Conservation (phyloP, 2,113 vertebrate genomes). For the Holacanthus passer region DNA sequence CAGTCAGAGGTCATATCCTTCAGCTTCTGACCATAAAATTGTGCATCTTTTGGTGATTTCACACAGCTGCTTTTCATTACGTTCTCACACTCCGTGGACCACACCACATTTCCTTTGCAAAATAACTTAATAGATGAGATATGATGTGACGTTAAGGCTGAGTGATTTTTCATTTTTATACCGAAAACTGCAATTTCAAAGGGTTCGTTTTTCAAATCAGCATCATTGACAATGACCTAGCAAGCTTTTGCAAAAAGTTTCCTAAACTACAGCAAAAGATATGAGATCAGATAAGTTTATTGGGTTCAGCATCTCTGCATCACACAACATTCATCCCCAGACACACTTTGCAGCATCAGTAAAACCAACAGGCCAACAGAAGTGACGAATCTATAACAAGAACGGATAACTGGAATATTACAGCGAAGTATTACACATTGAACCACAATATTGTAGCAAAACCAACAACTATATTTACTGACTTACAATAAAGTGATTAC, state of each 20-base stretch:
- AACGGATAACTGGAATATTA: not conserved
- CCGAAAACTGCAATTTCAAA: not conserved
- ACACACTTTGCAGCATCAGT: not conserved
- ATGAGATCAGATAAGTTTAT: not conserved
- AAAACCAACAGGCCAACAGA: too few species aligned
- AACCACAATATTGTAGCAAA: not conserved
- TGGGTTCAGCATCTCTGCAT: not conserved
- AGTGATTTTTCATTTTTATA: not conserved
- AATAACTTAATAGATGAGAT: not conserved
- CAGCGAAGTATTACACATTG: too few species aligned
- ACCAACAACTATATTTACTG: not conserved
- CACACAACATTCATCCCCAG: too few species aligned
- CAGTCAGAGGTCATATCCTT: conserved; percentile 18
- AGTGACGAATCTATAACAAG: too few species aligned
- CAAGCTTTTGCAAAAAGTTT: conserved; percentile 1
- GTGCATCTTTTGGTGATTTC: conserved; percentile 4
- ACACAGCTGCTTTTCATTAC: conserved; percentile 3
- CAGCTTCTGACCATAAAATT: not conserved
- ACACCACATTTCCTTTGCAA: not conserved
- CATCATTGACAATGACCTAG: not conserved
- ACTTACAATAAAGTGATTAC: not conserved
- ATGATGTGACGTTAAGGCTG: not conserved
- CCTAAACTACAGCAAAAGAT: not conserved
- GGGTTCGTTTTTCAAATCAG: not conserved
- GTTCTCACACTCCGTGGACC: not conserved